Evolutionary conservation across 1,140 invertebrate species (phyloP).

Genomic region (Phymorhynchus buccinoides): DNA sequence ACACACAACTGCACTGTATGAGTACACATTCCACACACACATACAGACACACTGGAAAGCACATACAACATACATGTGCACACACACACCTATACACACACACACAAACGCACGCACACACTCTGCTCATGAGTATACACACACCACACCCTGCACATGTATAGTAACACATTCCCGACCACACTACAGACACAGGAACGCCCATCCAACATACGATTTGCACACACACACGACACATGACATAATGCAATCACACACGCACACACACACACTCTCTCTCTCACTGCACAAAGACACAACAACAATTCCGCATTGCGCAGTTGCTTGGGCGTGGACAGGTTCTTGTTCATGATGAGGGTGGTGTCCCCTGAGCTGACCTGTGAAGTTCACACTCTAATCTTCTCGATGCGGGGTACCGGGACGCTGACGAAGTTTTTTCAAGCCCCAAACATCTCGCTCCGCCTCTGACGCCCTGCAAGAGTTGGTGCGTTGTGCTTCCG

Average conservation of each 20-base stretch:
- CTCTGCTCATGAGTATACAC: too few species aligned
- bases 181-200: not conserved
- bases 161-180: too few species aligned
- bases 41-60: too few species aligned
- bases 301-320: conserved; percentile 91
- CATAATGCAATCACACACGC: not conserved
- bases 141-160: not conserved
- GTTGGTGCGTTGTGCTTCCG: conserved; percentile 62
- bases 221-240: not conserved
- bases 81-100: not conserved
- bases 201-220: not conserved
- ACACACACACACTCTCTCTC: conserved; percentile 32
- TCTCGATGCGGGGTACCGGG: conserved; percentile 88
- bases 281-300: too few species aligned
- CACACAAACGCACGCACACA: not conserved
- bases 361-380: conserved; percentile 82
- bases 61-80: too few species aligned
- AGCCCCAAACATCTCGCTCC: conserved; percentile 82
- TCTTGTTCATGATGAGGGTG: conserved; percentile 91
- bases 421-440: conserved; percentile 84
- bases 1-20: too few species aligned
- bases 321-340: conserved; percentile 92
- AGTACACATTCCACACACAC: too few species aligned
- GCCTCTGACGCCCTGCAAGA: conserved; percentile 65
- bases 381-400: conserved; percentile 90